A percentile compares a stretch with the other conserved stretches of the same genome.
These are phyloP conservation scores for Salminus brasiliensis DNA, from an alignment of 2,113 vertebrate genomes.

Conservation along the genomic window DNA sequence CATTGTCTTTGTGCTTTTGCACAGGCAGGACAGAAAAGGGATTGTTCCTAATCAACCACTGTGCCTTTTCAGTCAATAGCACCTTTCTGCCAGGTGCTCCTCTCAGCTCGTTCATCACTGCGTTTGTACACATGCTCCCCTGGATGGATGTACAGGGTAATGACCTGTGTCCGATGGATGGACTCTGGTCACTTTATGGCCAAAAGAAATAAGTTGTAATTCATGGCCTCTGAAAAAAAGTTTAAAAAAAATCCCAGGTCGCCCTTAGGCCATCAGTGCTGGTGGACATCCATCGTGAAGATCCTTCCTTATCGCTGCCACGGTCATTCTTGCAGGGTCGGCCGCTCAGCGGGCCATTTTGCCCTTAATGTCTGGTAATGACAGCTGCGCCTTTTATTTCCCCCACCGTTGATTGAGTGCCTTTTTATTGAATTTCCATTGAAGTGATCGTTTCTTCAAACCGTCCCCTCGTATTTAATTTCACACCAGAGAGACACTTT, in stretches of 20 bases:
- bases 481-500: conserved; percentile 53
- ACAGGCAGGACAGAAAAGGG: conserved; percentile 3
- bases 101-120: conserved; percentile 34
- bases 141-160: conserved; percentile 46
- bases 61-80: conserved; percentile 32
- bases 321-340: conserved; percentile 29
- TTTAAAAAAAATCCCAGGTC: conserved; percentile 5
- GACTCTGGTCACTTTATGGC: conserved; percentile 51
- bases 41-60: conserved; percentile 30
- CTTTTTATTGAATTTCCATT: conserved; percentile 58
- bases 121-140: conserved; percentile 48
- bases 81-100: conserved; percentile 31
- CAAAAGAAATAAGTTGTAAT: conserved; percentile 51
- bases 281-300: conserved; percentile 20
- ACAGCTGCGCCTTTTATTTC: conserved; percentile 48
- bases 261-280: conserved; percentile 35
- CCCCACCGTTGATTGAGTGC: conserved; percentile 48
- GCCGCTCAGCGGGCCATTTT: conserved; percentile 9
- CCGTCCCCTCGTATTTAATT: conserved; percentile 51
- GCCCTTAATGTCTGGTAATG: conserved; percentile 48
- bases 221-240: conserved; percentile 39
- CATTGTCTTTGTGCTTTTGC: conserved; percentile 18
- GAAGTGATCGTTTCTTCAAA: conserved; percentile 44
- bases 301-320: conserved; percentile 34
- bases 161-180: conserved; percentile 51